Evolutionary conservation across 2,888 invertebrate genomes (phyloP).

Genomic region (Pocota personata): DNA sequence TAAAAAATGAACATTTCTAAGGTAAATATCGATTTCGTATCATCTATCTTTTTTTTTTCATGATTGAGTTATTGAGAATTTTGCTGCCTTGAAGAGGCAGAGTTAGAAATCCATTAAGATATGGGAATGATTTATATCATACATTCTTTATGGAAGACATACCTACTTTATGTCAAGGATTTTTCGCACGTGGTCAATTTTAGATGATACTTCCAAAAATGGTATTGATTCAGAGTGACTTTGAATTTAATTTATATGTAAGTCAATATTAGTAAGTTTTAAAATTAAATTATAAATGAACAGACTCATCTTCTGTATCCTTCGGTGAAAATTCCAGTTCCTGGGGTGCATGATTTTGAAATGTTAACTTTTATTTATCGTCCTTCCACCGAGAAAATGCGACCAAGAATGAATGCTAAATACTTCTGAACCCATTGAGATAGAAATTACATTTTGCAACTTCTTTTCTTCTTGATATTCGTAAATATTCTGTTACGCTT

Average conservation of each 20-base stretch:
- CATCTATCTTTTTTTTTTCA: neutral
- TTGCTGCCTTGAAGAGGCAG: neutral
- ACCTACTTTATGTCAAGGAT: neutral
- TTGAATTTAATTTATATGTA: too few relatives aligned
- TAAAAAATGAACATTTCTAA: neutral
- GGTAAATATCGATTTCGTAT: neutral
- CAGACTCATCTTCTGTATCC: too few relatives aligned
- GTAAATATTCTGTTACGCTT: slow-evolving; percentile 13
- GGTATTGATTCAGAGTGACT: too few relatives aligned
- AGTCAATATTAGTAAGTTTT: too few relatives aligned
- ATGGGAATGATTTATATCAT: neutral
- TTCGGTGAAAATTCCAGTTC: too few relatives aligned
- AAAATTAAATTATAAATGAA: too few relatives aligned
- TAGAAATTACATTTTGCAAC: neutral
- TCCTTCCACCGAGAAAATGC: too few relatives aligned
- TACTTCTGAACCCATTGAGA: neutral
- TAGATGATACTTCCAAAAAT: neutral
- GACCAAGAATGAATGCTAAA: neutral
- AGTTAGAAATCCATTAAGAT: neutral
- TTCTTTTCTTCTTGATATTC: neutral
- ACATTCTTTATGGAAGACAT: neutral
- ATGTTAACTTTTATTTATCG: too few relatives aligned
- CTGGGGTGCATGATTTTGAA: too few relatives aligned
- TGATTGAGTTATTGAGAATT: neutral
- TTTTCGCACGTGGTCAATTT: neutral